Conservation (phyloP, 2,797 vertebrate species). For the Agapornis canus region DNA sequence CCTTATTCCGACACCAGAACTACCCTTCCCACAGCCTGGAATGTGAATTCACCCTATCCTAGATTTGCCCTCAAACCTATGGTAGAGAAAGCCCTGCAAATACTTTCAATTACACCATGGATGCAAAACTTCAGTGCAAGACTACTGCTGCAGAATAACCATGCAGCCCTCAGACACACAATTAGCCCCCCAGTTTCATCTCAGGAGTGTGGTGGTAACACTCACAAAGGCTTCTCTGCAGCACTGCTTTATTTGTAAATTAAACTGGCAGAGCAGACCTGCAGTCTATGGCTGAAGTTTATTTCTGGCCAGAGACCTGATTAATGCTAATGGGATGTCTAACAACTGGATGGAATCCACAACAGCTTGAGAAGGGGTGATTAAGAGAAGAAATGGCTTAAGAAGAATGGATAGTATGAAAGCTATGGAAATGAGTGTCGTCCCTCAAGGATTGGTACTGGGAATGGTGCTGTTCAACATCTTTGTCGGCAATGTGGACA, state of each 20-base stretch:
- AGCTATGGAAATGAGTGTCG: neutral
- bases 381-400: neutral
- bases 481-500: neutral
- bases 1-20: fast-evolving
- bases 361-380: neutral
- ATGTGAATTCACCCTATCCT: neutral
- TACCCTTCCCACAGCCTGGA: neutral
- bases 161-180: fast-evolving
- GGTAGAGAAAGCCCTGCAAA: neutral
- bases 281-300: neutral
- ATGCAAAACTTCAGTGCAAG: neutral
- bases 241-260: neutral
- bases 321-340: neutral
- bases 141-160: neutral
- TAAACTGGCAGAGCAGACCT: neutral
- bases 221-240: neutral
- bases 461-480: neutral
- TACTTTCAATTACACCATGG: fast-evolving
- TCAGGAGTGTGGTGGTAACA: fast-evolving
- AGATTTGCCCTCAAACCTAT: neutral
- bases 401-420: neutral
- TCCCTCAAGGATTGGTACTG: neutral
- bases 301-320: neutral
- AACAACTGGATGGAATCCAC: neutral
- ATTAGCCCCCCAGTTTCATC: neutral